Conservation (phyloP, 2,888 invertebrate genomes). For the Cylloceria caligata region DNA sequence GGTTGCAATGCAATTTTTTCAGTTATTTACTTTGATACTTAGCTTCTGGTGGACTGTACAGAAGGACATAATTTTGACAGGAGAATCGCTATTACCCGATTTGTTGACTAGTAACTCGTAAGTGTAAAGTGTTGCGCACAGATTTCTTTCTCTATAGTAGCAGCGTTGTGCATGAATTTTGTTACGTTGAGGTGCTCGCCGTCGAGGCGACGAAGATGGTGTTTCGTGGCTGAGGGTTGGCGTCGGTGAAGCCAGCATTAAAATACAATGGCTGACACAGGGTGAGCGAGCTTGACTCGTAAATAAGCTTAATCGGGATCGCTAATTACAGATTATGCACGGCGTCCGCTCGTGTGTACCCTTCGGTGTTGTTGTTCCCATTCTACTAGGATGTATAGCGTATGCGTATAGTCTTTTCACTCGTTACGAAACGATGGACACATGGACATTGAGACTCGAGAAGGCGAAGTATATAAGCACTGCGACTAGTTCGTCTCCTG, state of each 20-base stretch:
- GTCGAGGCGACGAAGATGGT: conserved; percentile 53
- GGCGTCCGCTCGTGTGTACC: conserved; percentile 78
- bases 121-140: conserved; percentile 70
- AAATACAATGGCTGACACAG: conserved; percentile 84
- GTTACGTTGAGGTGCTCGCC: conserved; percentile 34
- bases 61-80: no score
- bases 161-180: conserved; percentile 27
- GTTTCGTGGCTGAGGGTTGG: conserved; percentile 48
- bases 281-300: conserved; percentile 81
- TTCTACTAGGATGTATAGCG: conserved; percentile 75
- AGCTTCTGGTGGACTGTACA: no score
- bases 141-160: conserved; percentile 74
- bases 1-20: no score
- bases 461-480: conserved; percentile 38
- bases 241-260: conserved; percentile 76
- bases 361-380: conserved; percentile 79
- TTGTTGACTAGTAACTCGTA: no score
- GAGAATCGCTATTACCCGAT: no score
- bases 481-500: neutral
- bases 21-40: no score
- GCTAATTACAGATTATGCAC: conserved; percentile 83
- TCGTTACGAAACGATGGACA: conserved; percentile 51
- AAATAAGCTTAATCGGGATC: conserved; percentile 84
- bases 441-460: conserved; percentile 58
- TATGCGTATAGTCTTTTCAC: conserved; percentile 13